phyloP scores from a whole-genome alignment of 1,140 invertebrate species.

The Pygmarrhopalites habei region DNA sequence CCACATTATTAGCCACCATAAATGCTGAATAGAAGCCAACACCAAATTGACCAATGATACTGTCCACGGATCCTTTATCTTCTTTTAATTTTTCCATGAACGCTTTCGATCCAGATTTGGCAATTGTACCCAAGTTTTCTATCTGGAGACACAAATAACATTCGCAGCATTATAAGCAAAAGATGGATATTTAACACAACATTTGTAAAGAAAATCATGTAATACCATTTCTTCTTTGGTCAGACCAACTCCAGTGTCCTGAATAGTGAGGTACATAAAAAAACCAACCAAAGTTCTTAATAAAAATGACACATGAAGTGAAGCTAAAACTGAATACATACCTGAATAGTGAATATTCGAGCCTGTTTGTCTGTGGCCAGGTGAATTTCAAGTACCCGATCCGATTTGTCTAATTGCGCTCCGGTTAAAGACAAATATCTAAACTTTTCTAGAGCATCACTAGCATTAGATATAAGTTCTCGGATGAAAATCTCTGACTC shows the following conservation, averaged over 20 bases:
- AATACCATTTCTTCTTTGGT: slow-evolving; percentile 82
- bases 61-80: slow-evolving; percentile 54
- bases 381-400: slow-evolving; percentile 67
- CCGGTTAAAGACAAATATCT: slow-evolving; percentile 61
- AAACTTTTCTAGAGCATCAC: slow-evolving; percentile 92
- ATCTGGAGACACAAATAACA: too few relatives aligned
- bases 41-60: slow-evolving; percentile 96
- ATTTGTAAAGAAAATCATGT: too few relatives aligned
- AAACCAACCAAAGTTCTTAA: slow-evolving; percentile 20
- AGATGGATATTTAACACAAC: too few relatives aligned
- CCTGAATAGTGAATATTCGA: slow-evolving; percentile 68
- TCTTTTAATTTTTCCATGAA: slow-evolving; percentile 79
- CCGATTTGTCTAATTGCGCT: slow-evolving; percentile 38
- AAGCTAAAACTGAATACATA: too few relatives aligned
- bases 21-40: slow-evolving; percentile 97
- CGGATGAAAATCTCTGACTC: slow-evolving; percentile 96
- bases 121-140: slow-evolving; percentile 88
- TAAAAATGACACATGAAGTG: not conserved
- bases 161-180: too few relatives aligned
- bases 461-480: slow-evolving; percentile 93
- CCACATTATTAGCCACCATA: slow-evolving; percentile 91
- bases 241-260: slow-evolving; percentile 92
- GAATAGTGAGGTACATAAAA: too few relatives aligned
- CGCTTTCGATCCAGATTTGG: slow-evolving; percentile 86
- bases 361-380: slow-evolving; percentile 81